These are phyloP conservation scores for Drosophila kokeensis DNA, from an alignment of 2,888 invertebrate species.

Conservation along the genomic window DNA sequence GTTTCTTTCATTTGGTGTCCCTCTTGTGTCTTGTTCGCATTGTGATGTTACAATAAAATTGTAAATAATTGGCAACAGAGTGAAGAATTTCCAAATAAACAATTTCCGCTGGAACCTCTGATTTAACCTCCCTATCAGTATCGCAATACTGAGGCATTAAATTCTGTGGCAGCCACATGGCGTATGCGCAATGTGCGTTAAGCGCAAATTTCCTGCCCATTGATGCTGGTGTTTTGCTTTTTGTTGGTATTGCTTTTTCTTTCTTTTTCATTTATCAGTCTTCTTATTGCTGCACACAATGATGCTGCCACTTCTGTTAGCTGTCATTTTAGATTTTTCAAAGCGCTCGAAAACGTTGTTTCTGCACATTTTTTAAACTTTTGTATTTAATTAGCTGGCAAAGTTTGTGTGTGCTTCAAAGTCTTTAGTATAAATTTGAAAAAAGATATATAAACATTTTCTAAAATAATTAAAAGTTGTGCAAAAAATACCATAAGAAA, in stretches of 20 bases:
- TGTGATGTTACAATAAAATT: constrained; percentile 28
- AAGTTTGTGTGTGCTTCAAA: neutral
- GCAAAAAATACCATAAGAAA: too few species aligned
- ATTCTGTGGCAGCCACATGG: constrained; percentile 52
- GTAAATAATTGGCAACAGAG: constrained; percentile 56
- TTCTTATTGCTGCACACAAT: constrained; percentile 5
- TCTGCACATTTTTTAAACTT: too few species aligned
- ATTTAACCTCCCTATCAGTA: constrained; percentile 35
- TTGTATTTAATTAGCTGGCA: neutral
- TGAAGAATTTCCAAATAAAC: constrained; percentile 60
- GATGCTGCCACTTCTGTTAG: constrained; percentile 16
- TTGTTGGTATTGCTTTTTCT: neutral
- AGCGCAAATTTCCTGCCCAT: constrained; percentile 40
- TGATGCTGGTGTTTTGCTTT: constrained; percentile 6
- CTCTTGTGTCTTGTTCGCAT: neutral
- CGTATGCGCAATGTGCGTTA: constrained; percentile 61
- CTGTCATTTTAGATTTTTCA: neutral
- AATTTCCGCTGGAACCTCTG: constrained; percentile 54
- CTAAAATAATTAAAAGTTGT: neutral
- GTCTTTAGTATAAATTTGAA: neutral
- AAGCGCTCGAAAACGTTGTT: neutral
- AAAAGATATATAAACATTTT: neutral
- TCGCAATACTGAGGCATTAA: constrained; percentile 34
- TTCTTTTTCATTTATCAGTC: neutral
- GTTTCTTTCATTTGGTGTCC: neutral